phyloP scores from a whole-genome alignment of 64 coral and sea anemone genomes.

The Trachythela sp. region DNA sequence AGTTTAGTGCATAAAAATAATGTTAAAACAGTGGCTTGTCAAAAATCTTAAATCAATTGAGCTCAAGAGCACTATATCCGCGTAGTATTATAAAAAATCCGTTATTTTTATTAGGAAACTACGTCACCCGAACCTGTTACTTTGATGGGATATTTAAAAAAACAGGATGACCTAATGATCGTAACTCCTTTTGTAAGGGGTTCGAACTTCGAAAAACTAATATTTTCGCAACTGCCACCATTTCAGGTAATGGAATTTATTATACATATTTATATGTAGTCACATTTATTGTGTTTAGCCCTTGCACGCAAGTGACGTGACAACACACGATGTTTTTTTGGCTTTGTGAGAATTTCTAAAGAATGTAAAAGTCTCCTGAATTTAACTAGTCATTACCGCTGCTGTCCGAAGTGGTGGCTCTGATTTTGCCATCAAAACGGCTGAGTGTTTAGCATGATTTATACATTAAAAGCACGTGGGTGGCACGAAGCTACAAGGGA shows the following conservation, averaged over 20 bases:
- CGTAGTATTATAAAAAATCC: not conserved
- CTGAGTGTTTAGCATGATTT: too few species aligned
- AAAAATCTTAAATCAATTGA: not conserved
- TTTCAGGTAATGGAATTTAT: constrained; percentile 15
- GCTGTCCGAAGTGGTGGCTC: too few species aligned
- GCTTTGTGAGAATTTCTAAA: too few species aligned
- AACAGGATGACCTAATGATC: not conserved
- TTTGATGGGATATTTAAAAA: constrained; percentile 34
- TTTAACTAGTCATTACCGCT: too few species aligned
- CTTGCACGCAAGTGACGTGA: too few species aligned
- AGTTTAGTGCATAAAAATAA: too few species aligned
- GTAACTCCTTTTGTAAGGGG: not conserved
- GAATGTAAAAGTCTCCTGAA: too few species aligned
- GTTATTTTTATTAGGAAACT: not conserved
- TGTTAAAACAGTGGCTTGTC: not conserved
- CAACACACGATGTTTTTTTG: too few species aligned
- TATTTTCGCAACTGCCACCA: not conserved
- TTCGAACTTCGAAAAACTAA: constrained; percentile 5
- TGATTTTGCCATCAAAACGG: too few species aligned
- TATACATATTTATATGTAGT: not conserved
- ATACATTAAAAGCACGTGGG: too few species aligned
- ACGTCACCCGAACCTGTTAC: constrained; percentile 14
- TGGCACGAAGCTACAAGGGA: too few species aligned
- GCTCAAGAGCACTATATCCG: too few species aligned
- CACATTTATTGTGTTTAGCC: not conserved